These are phyloP conservation scores for Seriola quinqueradiata DNA, from an alignment of 2,113 vertebrate genomes.

Conservation along the genomic window DNA sequence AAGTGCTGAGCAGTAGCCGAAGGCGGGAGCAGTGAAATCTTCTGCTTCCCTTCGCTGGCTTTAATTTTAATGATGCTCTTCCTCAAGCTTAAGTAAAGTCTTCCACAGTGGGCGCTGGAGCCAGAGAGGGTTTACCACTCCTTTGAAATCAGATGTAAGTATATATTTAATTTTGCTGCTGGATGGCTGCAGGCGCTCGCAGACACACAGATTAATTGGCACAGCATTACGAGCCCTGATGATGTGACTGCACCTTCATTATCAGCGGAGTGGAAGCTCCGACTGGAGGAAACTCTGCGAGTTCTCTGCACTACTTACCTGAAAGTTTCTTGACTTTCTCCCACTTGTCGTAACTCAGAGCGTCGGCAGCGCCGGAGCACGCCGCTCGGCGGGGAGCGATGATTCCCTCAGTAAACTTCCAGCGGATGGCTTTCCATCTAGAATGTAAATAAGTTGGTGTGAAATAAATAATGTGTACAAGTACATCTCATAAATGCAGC, in stretches of 20 bases:
- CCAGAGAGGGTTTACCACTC: slow-evolving; percentile 46
- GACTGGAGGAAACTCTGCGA: slow-evolving; percentile 26
- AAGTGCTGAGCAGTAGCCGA: slow-evolving; percentile 56
- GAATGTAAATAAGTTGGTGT: slow-evolving; percentile 76
- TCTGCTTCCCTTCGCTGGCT: slow-evolving; percentile 45
- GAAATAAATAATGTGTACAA: slow-evolving; percentile 67
- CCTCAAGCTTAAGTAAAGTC: slow-evolving; percentile 74
- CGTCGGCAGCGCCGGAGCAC: neutral
- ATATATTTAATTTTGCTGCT: slow-evolving; percentile 76
- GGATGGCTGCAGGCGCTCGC: slow-evolving; percentile 52
- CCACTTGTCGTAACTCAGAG: slow-evolving; percentile 21
- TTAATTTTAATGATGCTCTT: slow-evolving; percentile 81
- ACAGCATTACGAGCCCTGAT: slow-evolving; percentile 10
- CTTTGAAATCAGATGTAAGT: slow-evolving; percentile 76
- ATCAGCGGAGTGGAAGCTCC: slow-evolving; percentile 5
- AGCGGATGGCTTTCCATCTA: slow-evolving; percentile 54
- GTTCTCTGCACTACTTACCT: slow-evolving; percentile 56
- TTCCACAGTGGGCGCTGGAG: slow-evolving; percentile 59
- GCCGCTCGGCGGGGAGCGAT: slow-evolving; percentile 1
- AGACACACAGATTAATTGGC: slow-evolving; percentile 56
- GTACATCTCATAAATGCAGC: slow-evolving; percentile 34
- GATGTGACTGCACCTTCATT: slow-evolving; percentile 38
- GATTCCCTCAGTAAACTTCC: slow-evolving; percentile 48
- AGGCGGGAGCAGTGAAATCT: slow-evolving; percentile 41
- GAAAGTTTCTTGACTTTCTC: slow-evolving; percentile 72